Conservation (phyloP, 2,888 invertebrate genomes). For the Lampropteryx suffumata region DNA sequence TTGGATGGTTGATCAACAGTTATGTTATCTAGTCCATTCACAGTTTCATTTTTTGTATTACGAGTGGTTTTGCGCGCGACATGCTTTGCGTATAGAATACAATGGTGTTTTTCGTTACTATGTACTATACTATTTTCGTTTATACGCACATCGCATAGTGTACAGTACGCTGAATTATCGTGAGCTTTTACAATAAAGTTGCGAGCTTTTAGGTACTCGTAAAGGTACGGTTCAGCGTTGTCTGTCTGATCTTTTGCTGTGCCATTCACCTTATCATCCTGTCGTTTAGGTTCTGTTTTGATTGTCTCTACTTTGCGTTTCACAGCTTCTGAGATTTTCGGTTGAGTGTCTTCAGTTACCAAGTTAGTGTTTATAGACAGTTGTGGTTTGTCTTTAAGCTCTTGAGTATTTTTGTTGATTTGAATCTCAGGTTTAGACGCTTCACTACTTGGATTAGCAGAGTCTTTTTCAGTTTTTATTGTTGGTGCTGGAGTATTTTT, state of each 20-base stretch:
- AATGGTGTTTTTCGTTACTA: conserved; percentile 2
- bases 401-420: not conserved
- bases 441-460: not conserved
- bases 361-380: not conserved
- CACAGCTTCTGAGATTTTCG: not conserved
- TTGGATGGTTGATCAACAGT: not conserved
- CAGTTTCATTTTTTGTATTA: not conserved
- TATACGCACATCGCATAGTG: conserved; percentile 5
- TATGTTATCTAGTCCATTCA: not conserved
- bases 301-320: conserved; percentile 1
- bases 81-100: conserved; percentile 3
- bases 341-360: not conserved
- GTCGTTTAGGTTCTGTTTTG: not conserved
- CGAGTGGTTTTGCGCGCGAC: not conserved
- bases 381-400: not conserved
- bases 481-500: not conserved
- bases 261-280: not conserved
- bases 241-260: not conserved
- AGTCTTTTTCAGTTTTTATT: not conserved
- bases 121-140: not conserved
- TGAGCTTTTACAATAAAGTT: conserved; percentile 5
- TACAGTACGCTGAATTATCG: not conserved
- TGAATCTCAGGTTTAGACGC: not conserved
- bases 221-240: not conserved
- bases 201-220: conserved; percentile 13